A percentile compares a stretch with the other conserved stretches of the same genome.
These are phyloP conservation scores for Lithophane ornitopus DNA, from an alignment of 2,888 invertebrate species.

Conservation along the genomic window DNA sequence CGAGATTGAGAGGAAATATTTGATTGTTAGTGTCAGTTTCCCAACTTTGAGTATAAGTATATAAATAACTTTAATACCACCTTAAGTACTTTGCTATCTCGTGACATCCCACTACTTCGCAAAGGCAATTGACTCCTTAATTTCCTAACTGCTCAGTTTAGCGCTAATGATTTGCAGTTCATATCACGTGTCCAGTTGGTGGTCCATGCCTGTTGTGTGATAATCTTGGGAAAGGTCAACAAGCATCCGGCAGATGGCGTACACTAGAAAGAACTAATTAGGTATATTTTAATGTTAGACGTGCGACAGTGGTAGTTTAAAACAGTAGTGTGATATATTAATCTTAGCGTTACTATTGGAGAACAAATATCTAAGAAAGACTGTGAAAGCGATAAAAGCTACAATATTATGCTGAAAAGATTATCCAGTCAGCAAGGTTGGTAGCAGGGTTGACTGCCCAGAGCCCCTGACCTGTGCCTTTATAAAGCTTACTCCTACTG, in stretches of 20 bases:
- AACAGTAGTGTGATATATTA: not conserved
- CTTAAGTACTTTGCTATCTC: not conserved
- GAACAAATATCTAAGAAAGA: not conserved
- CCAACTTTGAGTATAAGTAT: not conserved
- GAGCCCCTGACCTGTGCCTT: constrained; percentile 48
- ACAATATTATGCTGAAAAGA: not conserved
- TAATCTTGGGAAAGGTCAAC: not conserved
- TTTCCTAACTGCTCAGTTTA: not conserved
- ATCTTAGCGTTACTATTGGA: not conserved
- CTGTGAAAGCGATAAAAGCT: not conserved
- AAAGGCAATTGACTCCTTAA: not conserved
- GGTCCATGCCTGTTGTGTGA: not conserved
- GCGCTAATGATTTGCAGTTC: not conserved
- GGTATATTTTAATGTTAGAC: not conserved
- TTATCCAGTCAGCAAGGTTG: not conserved
- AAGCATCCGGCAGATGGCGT: constrained; percentile 12
- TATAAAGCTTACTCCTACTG: not conserved
- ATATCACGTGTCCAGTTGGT: not conserved
- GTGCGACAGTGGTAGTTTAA: not conserved
- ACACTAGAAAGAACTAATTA: not conserved
- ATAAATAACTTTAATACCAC: too few species aligned
- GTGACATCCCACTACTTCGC: not conserved
- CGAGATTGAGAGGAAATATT: constrained; percentile 5
- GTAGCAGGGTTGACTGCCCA: constrained; percentile 23
- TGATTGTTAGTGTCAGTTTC: not conserved